phyloP scores from a whole-genome alignment of 1,140 invertebrate species.

The Periplaneta americana region DNA sequence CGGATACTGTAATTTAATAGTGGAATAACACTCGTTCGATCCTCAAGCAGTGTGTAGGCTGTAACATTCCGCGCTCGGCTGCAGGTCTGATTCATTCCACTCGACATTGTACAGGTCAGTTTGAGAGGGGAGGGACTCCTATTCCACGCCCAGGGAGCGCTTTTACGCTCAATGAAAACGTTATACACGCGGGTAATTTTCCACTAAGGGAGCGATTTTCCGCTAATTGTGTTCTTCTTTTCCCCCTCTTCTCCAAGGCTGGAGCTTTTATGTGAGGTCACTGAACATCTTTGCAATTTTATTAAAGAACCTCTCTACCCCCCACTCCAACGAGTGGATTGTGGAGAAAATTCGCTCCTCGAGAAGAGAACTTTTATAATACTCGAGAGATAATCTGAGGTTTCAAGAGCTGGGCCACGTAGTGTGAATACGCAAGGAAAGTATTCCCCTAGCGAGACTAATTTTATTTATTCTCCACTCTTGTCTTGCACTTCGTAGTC shows the following conservation, averaged over 20 bases:
- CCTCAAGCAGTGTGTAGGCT: background rate
- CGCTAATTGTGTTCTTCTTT: background rate
- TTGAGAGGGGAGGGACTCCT: background rate
- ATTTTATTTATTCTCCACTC: no score
- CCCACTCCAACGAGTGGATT: no score
- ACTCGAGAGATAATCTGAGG: background rate
- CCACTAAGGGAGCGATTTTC: background rate
- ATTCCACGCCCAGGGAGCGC: background rate
- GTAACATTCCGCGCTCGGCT: background rate
- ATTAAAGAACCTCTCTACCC: background rate
- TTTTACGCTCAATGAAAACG: background rate
- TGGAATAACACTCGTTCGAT: background rate
- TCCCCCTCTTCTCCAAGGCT: background rate
- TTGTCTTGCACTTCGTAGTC: no score
- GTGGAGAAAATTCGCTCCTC: background rate
- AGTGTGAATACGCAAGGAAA: no score
- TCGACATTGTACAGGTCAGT: background rate
- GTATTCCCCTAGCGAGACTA: no score
- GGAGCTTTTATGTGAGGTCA: background rate
- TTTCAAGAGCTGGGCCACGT: no score
- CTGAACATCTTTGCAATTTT: background rate
- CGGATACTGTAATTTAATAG: background rate
- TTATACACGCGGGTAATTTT: background rate
- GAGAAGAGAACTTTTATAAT: background rate
- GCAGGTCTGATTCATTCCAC: background rate